phyloP scores from a whole-genome alignment of 64 coral and sea anemone genomes.

The Exaiptasia diaphana region DNA sequence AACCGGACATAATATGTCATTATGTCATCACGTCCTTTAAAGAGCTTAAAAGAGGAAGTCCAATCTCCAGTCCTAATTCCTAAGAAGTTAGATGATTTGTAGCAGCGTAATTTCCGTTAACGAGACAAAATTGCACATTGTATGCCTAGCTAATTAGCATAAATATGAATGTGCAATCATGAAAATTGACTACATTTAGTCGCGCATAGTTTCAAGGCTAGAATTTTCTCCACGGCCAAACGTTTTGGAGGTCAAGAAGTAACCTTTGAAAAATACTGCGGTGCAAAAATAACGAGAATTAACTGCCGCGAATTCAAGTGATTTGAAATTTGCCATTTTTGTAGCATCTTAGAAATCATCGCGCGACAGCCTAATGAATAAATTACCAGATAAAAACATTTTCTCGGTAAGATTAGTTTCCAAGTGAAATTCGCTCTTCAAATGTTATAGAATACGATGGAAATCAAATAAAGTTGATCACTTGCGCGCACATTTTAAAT shows the following conservation, averaged over 20 bases:
- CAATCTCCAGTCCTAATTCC: too few relatives aligned
- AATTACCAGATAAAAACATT: background rate
- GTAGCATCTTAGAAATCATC: background rate
- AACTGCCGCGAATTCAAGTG: slow-evolving; percentile 11
- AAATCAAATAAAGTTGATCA: too few relatives aligned
- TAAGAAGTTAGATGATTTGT: background rate
- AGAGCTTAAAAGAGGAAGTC: too few relatives aligned
- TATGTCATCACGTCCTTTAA: too few relatives aligned
- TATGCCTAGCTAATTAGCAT: background rate
- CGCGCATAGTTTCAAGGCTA: background rate
- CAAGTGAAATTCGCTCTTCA: background rate
- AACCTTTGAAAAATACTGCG: background rate
- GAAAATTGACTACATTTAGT: background rate
- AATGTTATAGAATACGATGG: background rate
- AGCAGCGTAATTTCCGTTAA: background rate
- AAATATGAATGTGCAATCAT: background rate
- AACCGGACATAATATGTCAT: too few relatives aligned
- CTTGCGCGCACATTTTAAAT: too few relatives aligned
- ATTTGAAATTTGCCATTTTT: slow-evolving; percentile 10
- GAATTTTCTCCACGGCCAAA: slow-evolving; percentile 33
- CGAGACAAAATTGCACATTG: background rate
- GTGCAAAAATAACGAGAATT: slow-evolving; percentile 16
- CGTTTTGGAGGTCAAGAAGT: background rate
- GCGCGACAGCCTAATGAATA: background rate
- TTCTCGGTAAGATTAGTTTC: background rate